phyloP scores from a whole-genome alignment of 2,797 vertebrate genomes.

The Pangasius larnaudii region DNA sequence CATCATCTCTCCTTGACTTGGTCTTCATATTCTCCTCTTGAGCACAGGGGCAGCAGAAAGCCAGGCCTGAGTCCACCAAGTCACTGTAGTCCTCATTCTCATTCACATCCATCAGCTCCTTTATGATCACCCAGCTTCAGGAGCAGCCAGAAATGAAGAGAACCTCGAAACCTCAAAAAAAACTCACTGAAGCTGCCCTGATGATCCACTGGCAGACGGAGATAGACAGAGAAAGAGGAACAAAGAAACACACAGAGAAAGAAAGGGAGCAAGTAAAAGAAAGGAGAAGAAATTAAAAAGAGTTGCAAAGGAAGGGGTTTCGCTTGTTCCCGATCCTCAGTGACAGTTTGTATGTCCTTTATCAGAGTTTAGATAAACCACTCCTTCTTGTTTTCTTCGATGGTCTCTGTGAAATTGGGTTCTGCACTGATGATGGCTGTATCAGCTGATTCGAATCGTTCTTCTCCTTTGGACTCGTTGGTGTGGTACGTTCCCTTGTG shows the following conservation, averaged over 20 bases:
- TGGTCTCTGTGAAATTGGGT: conserved; percentile 93
- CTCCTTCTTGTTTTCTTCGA: conserved; percentile 97
- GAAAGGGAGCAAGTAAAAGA: not conserved
- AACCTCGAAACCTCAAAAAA: not conserved
- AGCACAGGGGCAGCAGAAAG: not conserved
- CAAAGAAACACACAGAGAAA: not conserved
- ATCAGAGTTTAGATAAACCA: conserved; percentile 89
- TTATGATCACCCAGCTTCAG: not conserved
- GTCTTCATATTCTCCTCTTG: conserved; percentile 12
- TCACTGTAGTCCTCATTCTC: not conserved
- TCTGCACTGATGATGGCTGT: conserved; percentile 95
- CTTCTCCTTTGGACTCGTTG: conserved; percentile 92
- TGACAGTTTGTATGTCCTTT: conserved; percentile 42
- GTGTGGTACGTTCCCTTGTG: conserved; percentile 99
- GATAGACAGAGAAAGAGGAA: conserved; percentile 2
- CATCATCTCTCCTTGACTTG: not conserved
- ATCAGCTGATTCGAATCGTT: conserved; percentile 84
- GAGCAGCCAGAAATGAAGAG: not conserved
- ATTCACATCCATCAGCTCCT: not conserved
- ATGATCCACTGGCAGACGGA: not conserved
- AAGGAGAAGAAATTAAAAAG: not conserved
- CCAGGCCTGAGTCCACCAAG: not conserved
- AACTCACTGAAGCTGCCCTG: not conserved
- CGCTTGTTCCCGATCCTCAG: not conserved
- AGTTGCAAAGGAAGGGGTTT: conserved; percentile 6